Conservation (phyloP, 2,888 invertebrate genomes). For the Folsomia manolachei region DNA sequence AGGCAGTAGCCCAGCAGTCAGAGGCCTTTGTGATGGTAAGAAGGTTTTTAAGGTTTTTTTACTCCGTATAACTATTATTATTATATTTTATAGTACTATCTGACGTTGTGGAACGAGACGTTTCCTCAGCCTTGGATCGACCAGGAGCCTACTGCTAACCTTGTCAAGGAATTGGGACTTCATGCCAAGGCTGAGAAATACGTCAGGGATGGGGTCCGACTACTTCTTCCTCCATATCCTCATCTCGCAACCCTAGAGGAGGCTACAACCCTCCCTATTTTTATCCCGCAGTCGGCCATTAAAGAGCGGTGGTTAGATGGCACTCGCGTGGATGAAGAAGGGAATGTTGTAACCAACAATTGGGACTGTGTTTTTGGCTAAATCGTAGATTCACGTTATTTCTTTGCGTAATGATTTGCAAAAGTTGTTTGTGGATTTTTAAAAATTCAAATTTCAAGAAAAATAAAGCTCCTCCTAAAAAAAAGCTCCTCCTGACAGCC, state of each 20-base stretch:
- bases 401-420: too few relatives aligned
- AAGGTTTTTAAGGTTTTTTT: not conserved
- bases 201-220: not conserved
- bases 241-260: not conserved
- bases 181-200: not conserved
- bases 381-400: too few relatives aligned
- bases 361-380: too few relatives aligned
- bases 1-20: not conserved
- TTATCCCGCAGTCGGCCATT: not conserved
- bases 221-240: not conserved
- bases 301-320: not conserved
- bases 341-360: not conserved
- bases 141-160: not conserved
- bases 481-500: too few relatives aligned
- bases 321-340: not conserved
- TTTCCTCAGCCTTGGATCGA: not conserved
- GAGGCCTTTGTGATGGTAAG: not conserved
- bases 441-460: too few relatives aligned
- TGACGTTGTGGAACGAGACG: not conserved
- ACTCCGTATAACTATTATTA: not conserved
- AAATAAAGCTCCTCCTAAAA: too few relatives aligned
- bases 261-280: not conserved
- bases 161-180: not conserved
- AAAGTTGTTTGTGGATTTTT: too few relatives aligned
- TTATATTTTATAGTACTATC: not conserved